Conservation (phyloP, 2,797 vertebrate genomes). For the Sparidentex hasta region DNA sequence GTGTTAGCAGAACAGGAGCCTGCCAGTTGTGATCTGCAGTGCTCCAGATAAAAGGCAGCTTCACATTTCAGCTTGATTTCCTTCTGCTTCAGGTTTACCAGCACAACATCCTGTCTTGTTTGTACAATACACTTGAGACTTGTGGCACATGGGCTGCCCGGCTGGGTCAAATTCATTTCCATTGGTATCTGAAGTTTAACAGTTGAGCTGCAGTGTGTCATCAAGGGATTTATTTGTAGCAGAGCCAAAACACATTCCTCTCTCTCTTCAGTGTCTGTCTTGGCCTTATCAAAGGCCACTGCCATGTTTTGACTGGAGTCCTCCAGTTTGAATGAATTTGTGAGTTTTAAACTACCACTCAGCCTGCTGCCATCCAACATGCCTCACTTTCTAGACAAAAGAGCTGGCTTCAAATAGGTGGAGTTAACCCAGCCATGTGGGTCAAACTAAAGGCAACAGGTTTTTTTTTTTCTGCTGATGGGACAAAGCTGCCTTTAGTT, state of each 20-base stretch:
- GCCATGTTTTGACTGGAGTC: conserved; percentile 60
- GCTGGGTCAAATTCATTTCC: conserved; percentile 23
- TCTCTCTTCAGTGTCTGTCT: conserved; percentile 26
- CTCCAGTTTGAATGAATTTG: conserved; percentile 41
- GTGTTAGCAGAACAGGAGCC: conserved; percentile 37
- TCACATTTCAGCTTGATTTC: conserved; percentile 53
- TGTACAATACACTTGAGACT: conserved; percentile 50
- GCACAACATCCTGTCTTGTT: conserved; percentile 14
- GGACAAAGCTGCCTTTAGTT: conserved; percentile 55
- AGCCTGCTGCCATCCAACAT: conserved; percentile 22
- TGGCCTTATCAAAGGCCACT: conserved; percentile 44
- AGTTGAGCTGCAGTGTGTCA: neutral
- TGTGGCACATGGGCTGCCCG: conserved; percentile 11
- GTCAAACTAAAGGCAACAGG: conserved; percentile 57
- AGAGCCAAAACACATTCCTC: conserved; percentile 42
- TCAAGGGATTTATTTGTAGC: conserved; percentile 38
- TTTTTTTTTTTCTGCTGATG: conserved; percentile 57
- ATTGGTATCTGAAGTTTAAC: conserved; percentile 20
- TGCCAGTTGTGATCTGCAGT: conserved; percentile 36
- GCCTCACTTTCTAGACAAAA: conserved; percentile 60
- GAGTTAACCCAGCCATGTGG: conserved; percentile 65
- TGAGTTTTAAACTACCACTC: conserved; percentile 43
- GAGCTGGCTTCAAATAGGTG: conserved; percentile 59
- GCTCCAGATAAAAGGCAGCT: conserved; percentile 51
- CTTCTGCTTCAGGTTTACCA: conserved; percentile 18